phyloP scores from a whole-genome alignment of 2,888 invertebrate genomes.

The Ashinkailepas kermadecensis region DNA sequence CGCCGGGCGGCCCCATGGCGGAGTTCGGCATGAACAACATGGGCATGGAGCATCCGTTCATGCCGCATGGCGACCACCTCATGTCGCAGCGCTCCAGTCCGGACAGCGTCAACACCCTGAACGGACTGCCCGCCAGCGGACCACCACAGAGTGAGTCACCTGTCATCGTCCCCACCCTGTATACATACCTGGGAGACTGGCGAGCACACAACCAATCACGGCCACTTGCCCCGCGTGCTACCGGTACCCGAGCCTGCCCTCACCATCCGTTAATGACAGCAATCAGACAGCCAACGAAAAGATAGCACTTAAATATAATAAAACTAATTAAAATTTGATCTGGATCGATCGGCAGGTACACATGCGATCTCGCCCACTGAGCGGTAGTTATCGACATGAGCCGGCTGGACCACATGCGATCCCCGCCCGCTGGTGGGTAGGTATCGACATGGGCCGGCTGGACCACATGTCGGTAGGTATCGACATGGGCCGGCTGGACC shows the following conservation, averaged over 20 bases:
- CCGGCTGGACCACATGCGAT: background rate
- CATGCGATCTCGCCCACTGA: background rate
- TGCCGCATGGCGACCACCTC: conserved; percentile 31
- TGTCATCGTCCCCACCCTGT: background rate
- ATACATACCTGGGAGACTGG: background rate
- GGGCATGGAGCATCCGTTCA: conserved; percentile 31
- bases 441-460: too few relatives aligned
- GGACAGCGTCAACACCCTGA: conserved; percentile 29
- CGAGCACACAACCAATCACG: background rate
- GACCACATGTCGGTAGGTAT: too few relatives aligned
- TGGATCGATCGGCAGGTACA: background rate
- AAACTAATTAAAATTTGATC: conserved; percentile 18
- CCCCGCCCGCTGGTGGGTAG: background rate
- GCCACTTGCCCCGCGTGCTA: background rate
- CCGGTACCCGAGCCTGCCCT: too few relatives aligned
- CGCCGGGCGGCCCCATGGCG: conserved; percentile 32
- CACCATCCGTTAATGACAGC: conserved; percentile 2
- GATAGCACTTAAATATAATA: conserved; percentile 20
- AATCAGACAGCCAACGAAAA: conserved; percentile 17
- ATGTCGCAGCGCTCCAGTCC: conserved; percentile 33
- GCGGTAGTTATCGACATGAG: background rate
- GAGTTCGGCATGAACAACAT: conserved; percentile 30
- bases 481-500: too few relatives aligned
- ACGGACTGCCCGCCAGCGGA: conserved; percentile 23
- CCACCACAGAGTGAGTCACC: background rate